Conservation (phyloP, 1,140 invertebrate genomes). For the Tribolium madens region DNA sequence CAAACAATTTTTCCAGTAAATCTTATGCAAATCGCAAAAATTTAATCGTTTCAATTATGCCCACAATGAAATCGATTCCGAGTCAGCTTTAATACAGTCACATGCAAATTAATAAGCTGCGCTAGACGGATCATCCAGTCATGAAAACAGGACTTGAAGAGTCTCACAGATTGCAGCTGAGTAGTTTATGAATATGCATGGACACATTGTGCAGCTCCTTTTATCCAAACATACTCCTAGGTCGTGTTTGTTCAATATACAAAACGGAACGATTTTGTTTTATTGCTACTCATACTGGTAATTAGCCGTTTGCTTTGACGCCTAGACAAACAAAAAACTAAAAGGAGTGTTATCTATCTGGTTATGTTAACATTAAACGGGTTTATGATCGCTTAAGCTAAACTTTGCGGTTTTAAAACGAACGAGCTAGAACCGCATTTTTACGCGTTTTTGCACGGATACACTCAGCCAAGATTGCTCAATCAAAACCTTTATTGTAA, state of each 20-base stretch:
- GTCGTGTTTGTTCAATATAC: conserved; percentile 15
- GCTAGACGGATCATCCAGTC: background rate
- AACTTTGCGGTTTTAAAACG: background rate
- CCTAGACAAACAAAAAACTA: background rate
- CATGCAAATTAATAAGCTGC: conserved; percentile 18
- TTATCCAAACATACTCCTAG: conserved; percentile 26
- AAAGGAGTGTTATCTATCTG: background rate
- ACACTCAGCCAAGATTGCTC: too few species aligned
- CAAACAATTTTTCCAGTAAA: conserved; percentile 2
- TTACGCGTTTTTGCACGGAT: too few species aligned
- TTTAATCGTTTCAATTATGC: background rate
- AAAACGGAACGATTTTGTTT: background rate
- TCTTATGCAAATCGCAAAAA: background rate
- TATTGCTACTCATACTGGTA: conserved; percentile 5
- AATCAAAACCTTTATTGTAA: too few species aligned
- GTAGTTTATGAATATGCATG: conserved; percentile 33
- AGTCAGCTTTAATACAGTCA: background rate
- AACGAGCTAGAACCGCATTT: background rate
- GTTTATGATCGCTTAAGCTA: too few species aligned
- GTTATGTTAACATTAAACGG: too few species aligned
- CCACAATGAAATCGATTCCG: background rate
- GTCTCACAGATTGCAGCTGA: conserved; percentile 14
- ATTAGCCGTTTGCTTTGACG: conserved; percentile 16
- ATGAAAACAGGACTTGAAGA: conserved; percentile 6
- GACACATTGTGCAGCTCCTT: conserved; percentile 27